Base-by-base conservation (phyloP, 2,888 invertebrate species). In the Synanthedon myopaeformis region DNA sequence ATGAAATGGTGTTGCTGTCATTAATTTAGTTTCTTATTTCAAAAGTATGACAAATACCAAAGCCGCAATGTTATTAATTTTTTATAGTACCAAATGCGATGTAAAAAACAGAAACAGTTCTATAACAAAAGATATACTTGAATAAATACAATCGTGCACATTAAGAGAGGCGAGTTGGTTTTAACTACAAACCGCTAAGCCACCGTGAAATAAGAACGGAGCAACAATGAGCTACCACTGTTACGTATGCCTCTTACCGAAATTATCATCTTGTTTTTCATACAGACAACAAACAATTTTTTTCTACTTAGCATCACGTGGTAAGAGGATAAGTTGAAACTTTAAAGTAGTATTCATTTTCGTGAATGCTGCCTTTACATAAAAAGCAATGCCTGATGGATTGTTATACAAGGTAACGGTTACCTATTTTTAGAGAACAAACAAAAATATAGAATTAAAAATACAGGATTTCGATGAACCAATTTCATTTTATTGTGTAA, bases 191-290 rank as follows among this genome's bases (percentile, higher is more conserved):
- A 58, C 59, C 66, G 67, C 67, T 80, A 81, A 84, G 76, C 72
- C 69, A 71, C 76, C 80, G 76, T 83, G 83, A 82, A 85, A 83
- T 82, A 79, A 80, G 75, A 70, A 67, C 66, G 67, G 65, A 64
- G 67, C 64, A 65, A 76, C 73, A 74, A 74, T 77, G 72, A 74
- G 65, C 75, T 73, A 74, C 75, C 62, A 60, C 67, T 66, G 72
- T 76, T 76, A 75, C 73, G 75, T 76, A 66, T 68, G 66, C 67
- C 65, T 35, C 35, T 66, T 49, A 45, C 65, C 72, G 70, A 71
- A 75, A 72, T 74, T 72, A 67, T 61, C 60, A 56, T 48, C 51
- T 52, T 51, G 49, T 54, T 55, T 57, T 55, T 55, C 54, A 50
- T 35, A 41, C 53, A 51, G 52, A 42, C 53, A 45, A 45, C 14